Percentiles rank a stretch among this genome's conserved stretches.
Conservation (phyloP, 1,140 invertebrate species). For the Akabosia matsudoensis region DNA sequence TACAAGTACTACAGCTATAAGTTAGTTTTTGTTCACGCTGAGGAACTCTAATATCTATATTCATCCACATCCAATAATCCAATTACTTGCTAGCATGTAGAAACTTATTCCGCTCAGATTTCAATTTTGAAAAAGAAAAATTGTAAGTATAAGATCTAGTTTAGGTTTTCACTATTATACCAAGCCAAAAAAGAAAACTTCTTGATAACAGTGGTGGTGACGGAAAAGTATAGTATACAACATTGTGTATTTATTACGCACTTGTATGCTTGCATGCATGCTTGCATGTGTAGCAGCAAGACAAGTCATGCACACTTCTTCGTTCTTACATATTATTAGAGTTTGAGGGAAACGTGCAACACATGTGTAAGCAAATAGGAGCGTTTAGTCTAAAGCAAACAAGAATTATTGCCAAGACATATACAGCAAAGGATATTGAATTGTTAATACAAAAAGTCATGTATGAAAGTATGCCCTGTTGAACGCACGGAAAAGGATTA, state of each 20-base stretch:
- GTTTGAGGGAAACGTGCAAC: neutral
- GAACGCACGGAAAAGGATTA: neutral
- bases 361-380: constrained; percentile 20
- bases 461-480: neutral
- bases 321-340: too few relatives aligned
- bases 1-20: neutral
- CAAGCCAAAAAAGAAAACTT: too few relatives aligned
- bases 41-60: neutral
- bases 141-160: neutral
- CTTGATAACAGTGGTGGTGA: neutral
- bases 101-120: constrained; percentile 14
- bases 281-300: neutral
- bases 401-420: constrained; percentile 6
- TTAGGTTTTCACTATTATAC: too few relatives aligned
- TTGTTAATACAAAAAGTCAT: neutral
- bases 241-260: neutral
- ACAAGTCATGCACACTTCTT: constrained; percentile 2
- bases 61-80: neutral
- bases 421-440: neutral
- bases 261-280: constrained; percentile 7
- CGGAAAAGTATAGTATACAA: neutral
- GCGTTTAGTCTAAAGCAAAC: constrained; percentile 5
- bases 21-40: neutral
- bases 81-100: neutral
- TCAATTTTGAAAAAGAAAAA: constrained; percentile 14